These are phyloP conservation scores for Anguilla japonica DNA, from an alignment of 2,113 vertebrate species.

Conservation along the genomic window DNA sequence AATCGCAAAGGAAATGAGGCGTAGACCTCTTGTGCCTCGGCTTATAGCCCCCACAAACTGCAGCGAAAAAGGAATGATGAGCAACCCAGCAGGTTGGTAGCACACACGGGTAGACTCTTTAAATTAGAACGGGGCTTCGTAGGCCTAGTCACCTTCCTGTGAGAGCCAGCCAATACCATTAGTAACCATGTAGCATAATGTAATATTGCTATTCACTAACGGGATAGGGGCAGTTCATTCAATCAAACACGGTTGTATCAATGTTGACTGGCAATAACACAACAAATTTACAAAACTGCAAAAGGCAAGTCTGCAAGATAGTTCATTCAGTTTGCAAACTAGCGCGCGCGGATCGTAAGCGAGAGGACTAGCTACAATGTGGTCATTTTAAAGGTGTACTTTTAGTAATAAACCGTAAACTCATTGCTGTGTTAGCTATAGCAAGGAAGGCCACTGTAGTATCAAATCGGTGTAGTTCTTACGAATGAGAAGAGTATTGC, in stretches of 20 bases:
- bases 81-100: conserved; percentile 19
- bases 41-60: neutral
- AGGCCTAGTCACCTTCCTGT: neutral
- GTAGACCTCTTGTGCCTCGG: conserved; percentile 27
- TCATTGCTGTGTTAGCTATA: too few species aligned
- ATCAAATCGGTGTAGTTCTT: too few species aligned
- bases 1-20: conserved; percentile 1
- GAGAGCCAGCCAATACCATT: too few species aligned
- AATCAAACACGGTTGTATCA: neutral
- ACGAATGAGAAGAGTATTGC: too few species aligned
- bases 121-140: neutral
- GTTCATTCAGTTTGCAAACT: neutral
- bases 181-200: too few species aligned
- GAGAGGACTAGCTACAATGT: too few species aligned
- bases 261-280: neutral
- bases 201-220: too few species aligned
- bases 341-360: neutral
- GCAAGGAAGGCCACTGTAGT: too few species aligned
- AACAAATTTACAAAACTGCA: neutral
- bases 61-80: neutral
- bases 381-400: too few species aligned
- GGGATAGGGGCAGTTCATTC: neutral
- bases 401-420: too few species aligned
- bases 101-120: neutral
- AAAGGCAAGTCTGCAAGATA: neutral